These are phyloP conservation scores for Cranoglanis bouderius DNA, from an alignment of 2,113 vertebrate genomes.

Conservation along the genomic window DNA sequence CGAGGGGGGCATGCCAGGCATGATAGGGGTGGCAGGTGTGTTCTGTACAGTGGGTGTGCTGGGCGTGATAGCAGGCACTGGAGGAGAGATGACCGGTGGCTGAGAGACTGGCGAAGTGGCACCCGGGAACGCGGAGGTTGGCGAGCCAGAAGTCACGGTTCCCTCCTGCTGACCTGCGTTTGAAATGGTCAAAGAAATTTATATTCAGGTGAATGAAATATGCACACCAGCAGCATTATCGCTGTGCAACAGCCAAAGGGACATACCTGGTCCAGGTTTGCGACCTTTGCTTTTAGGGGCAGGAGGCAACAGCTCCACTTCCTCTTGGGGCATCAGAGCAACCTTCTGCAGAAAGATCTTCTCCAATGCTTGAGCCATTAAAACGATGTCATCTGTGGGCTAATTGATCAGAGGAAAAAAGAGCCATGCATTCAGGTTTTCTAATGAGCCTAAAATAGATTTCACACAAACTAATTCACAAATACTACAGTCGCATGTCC, in stretches of 20 bases:
- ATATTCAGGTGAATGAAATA: neutral
- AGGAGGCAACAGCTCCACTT: constrained; percentile 84
- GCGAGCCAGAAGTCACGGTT: constrained; percentile 76
- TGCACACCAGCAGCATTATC: neutral
- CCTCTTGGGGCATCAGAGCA: constrained; percentile 87
- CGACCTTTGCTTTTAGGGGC: constrained; percentile 84
- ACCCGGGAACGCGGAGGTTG: constrained; percentile 75
- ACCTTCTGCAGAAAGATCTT: constrained; percentile 96
- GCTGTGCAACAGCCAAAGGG: neutral
- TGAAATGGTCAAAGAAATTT: neutral
- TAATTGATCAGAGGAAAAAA: constrained; percentile 58
- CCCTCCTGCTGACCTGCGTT: constrained; percentile 70
- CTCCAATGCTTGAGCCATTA: constrained; percentile 96
- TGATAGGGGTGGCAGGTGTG: constrained; percentile 57
- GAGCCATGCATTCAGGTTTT: neutral
- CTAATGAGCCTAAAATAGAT: neutral
- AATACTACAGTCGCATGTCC: neutral
- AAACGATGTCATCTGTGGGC: constrained; percentile 97
- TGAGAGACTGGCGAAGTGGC: constrained; percentile 73
- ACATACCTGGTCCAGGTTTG: constrained; percentile 78
- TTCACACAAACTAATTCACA: neutral
- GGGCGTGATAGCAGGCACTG: constrained; percentile 76
- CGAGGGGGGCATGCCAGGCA: constrained; percentile 78
- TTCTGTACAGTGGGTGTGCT: constrained; percentile 69
- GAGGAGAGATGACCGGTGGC: constrained; percentile 77